Conservation (phyloP, 2,113 vertebrate species). For the Micronycteris hirsuta region DNA sequence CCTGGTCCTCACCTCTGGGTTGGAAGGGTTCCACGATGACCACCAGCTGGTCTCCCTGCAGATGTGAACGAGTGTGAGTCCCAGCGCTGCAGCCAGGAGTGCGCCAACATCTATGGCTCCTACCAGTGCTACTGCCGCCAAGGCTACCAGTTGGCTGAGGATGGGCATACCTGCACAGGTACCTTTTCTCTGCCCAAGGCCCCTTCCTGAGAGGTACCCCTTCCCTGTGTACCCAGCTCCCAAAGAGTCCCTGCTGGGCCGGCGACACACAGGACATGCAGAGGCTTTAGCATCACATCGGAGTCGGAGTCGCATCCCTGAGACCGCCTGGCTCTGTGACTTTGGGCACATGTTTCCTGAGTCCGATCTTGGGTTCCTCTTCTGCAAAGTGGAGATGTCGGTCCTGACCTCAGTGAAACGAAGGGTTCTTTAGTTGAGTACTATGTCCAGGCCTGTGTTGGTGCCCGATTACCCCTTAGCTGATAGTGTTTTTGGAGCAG, state of each 20-base stretch:
- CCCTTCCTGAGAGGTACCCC: not conserved
- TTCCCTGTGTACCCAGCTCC: fast-evolving
- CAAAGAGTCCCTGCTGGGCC: fast-evolving
- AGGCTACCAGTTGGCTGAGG: constrained; percentile 92
- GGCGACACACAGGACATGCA: fast-evolving
- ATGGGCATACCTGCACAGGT: constrained; percentile 93
- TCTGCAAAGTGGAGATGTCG: not conserved
- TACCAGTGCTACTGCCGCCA: constrained; percentile 96
- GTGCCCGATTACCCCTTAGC: not conserved
- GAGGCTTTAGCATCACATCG: fast-evolving
- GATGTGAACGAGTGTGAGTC: constrained; percentile 92
- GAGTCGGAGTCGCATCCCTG: not conserved
- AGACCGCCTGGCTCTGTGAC: fast-evolving
- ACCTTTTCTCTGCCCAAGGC: not conserved
- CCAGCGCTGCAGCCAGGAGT: constrained; percentile 93
- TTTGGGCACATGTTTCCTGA: not conserved
- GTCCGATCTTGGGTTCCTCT: not conserved
- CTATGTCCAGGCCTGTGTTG: fast-evolving
- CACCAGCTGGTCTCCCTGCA: constrained; percentile 32
- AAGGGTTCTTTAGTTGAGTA: not conserved
- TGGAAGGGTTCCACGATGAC: fast-evolving
- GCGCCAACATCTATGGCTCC: constrained; percentile 94
- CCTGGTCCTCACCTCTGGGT: not conserved
- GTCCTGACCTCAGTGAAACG: not conserved
- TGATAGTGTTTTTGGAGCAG: fast-evolving